Evolutionary conservation across 2,113 vertebrate genomes (phyloP).

Genomic region (Gopherus flavomarginatus): DNA sequence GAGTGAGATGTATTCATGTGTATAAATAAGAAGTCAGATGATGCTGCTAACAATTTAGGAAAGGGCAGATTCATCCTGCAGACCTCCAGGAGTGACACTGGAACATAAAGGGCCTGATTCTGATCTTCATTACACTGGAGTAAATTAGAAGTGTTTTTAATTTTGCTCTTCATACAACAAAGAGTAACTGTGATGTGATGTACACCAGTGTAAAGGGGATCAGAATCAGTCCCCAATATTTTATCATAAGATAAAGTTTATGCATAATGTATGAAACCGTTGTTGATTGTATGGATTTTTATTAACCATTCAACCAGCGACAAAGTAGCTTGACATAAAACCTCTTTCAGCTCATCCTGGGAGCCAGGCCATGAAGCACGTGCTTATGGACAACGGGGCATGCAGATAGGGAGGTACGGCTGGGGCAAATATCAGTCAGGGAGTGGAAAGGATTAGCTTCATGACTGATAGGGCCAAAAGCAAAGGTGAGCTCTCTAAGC

Average conservation of each 20-base stretch:
- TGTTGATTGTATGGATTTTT: not conserved
- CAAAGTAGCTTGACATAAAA: not conserved
- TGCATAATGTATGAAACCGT: not conserved
- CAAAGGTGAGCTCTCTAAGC: not conserved
- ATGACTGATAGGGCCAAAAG: not conserved
- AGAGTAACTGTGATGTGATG: not conserved
- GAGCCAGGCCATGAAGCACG: not conserved
- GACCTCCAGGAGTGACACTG: not conserved
- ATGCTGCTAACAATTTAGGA: constrained; percentile 53
- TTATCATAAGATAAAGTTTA: not conserved
- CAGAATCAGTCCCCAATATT: not conserved
- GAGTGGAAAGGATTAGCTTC: not conserved
- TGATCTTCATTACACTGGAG: not conserved
- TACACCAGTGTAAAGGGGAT: not conserved
- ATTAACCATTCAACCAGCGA: not conserved
- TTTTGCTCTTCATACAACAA: not conserved
- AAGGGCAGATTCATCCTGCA: not conserved
- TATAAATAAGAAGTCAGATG: constrained; percentile 8
- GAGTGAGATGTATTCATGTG: constrained; percentile 50
- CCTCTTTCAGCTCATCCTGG: not conserved
- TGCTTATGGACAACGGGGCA: not conserved
- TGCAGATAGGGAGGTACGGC: not conserved
- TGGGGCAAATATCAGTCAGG: not conserved
- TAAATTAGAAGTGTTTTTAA: not conserved
- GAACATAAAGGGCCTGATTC: constrained; percentile 22